Conservation (phyloP, 2,113 vertebrate species). For the Lagopus leucura region DNA sequence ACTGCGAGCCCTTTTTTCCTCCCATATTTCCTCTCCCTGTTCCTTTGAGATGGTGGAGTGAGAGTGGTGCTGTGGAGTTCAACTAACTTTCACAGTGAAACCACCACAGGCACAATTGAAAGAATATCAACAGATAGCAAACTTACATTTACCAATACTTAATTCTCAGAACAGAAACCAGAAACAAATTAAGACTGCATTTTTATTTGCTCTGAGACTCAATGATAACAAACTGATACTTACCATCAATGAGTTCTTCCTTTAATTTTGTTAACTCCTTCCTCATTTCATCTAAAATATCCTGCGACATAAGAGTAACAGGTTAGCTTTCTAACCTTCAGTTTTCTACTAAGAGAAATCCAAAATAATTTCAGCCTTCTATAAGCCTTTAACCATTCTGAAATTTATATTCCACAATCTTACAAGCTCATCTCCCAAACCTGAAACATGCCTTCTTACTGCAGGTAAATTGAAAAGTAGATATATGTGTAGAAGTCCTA, state of each 20-base stretch:
- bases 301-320: slow-evolving; percentile 76
- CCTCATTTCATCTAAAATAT: slow-evolving; percentile 99
- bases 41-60: background rate
- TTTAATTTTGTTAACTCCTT: slow-evolving; percentile 98
- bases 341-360: background rate
- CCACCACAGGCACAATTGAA: background rate
- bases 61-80: background rate
- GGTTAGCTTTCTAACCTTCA: background rate
- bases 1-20: background rate
- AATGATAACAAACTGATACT: slow-evolving; percentile 28
- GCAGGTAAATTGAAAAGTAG: background rate
- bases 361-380: background rate
- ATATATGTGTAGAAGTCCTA: background rate
- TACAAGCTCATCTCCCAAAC: background rate
- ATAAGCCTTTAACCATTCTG: background rate
- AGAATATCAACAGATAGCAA: background rate
- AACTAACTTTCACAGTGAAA: background rate
- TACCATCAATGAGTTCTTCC: slow-evolving; percentile 98
- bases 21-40: background rate
- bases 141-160: background rate
- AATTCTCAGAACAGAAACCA: background rate
- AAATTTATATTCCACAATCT: background rate
- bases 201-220: background rate
- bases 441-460: background rate
- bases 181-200: background rate